These are phyloP conservation scores for Hyposoter dolosus DNA, from an alignment of 2,888 invertebrate genomes.

Conservation along the genomic window DNA sequence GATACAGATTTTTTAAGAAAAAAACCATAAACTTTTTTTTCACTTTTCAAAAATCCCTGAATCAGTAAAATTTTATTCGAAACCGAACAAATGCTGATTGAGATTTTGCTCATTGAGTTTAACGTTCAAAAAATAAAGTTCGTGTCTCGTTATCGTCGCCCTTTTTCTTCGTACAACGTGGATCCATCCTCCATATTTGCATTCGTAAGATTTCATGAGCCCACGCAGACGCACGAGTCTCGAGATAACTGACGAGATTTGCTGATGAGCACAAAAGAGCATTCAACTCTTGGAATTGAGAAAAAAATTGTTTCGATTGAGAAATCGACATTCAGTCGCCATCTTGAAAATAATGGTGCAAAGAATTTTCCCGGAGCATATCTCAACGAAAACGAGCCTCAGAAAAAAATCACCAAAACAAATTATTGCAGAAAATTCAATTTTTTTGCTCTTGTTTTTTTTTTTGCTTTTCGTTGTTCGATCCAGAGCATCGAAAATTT, in stretches of 20 bases:
- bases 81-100: not conserved
- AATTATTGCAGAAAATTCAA: too few species aligned
- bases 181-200: conserved; percentile 24
- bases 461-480: too few species aligned
- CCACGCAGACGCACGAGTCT: conserved; percentile 28
- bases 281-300: conserved; percentile 37
- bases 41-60: not conserved
- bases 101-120: not conserved
- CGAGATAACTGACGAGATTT: conserved; percentile 49
- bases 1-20: not conserved
- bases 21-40: not conserved
- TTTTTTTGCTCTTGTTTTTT: too few species aligned
- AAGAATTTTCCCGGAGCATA: too few species aligned
- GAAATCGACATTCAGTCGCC: not conserved
- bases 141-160: conserved; percentile 2
- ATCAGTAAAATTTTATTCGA: conserved; percentile 2
- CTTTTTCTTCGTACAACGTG: conserved; percentile 15
- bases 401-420: too few species aligned
- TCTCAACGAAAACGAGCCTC: too few species aligned
- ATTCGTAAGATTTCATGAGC: conserved; percentile 33
- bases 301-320: not conserved
- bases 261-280: conserved; percentile 17
- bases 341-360: not conserved
- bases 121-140: not conserved
- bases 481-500: not conserved